Base-by-base conservation (phyloP, 2,888 invertebrate species). In the Cyclophora albipunctata region DNA sequence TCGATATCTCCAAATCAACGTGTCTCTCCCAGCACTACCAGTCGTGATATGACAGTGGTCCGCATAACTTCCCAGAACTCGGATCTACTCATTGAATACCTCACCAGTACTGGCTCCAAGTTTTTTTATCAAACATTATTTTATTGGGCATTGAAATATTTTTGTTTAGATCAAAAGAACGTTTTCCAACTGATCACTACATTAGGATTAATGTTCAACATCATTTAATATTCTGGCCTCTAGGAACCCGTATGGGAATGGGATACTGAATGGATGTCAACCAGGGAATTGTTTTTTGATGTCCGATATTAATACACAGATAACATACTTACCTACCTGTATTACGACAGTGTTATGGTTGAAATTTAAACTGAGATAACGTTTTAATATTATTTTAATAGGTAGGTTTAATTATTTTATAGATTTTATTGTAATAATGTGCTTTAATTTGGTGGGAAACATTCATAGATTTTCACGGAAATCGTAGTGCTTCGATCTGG, bases 71-170 rank as follows among this genome's bases (percentile, higher is more conserved):
- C 86, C 76, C 78, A 84, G 86, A 87, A 88, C 75, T 81, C 78
- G 75, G 80, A 43, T 20, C 33, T 43, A 81, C 80, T 75, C 81
- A 77, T 78, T 78, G 81, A 78, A 85, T 87, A 78, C 80, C 86
- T 83, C 84, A 80, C 83, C 79, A 77, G 79, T 77, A 67, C 69
- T 67, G 73, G 37, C 70, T 67, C 73, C 72, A 72, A 71, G 59
- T 66, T 81, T 84, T 84, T 85, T 86, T 81, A 75, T 73, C 69
- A 66, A 67, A 71, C 73, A 80, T 79, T 79, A 75, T 86, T 84
- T 84, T 85, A 83, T 84, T 86, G 81, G 79, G 69, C 84, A 83
- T 84, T 84, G 80, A 85, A 86, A 85, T 87, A 86, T 87, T 86
- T 84, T 81, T 80, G 84, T 84, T 82, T 80, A 85, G 84, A 86